Conservation (phyloP, 2,113 vertebrate species). For the Stictonetta naevosa region DNA sequence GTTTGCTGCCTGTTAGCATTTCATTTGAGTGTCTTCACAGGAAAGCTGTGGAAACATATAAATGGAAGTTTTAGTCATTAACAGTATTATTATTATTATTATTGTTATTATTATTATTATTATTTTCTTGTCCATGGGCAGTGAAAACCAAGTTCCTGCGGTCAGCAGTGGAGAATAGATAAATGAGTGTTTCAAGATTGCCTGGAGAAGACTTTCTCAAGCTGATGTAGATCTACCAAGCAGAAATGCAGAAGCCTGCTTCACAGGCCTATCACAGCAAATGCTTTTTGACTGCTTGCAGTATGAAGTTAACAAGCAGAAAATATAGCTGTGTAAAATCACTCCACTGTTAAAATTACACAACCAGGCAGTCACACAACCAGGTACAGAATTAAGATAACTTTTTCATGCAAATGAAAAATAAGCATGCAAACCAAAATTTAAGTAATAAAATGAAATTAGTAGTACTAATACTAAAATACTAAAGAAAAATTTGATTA, state of each 20-base stretch:
- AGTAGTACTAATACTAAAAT: no score
- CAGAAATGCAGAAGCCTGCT: not conserved
- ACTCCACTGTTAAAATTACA: not conserved
- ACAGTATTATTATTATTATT: not conserved
- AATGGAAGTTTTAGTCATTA: not conserved
- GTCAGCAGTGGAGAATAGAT: not conserved
- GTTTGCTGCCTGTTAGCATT: not conserved
- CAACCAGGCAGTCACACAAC: fast-evolving
- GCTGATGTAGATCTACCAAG: not conserved
- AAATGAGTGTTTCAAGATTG: not conserved
- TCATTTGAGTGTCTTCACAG: not conserved
- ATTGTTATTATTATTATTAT: not conserved
- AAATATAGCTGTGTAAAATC: not conserved
- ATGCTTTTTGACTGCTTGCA: not conserved
- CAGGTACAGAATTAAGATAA: not conserved
- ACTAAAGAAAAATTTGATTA: not conserved
- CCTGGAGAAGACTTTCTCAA: not conserved
- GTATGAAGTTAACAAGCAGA: not conserved
- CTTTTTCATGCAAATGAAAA: not conserved
- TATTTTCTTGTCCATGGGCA: not conserved
- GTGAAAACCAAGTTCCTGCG: not conserved
- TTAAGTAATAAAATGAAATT: not conserved
- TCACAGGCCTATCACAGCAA: not conserved
- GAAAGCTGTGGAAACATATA: not conserved
- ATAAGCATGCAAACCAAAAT: not conserved